Evolutionary conservation across 2,888 invertebrate species (phyloP), one percentile per base, ranked within the genome.

Genomic region (Ischnura elegans): DNA sequence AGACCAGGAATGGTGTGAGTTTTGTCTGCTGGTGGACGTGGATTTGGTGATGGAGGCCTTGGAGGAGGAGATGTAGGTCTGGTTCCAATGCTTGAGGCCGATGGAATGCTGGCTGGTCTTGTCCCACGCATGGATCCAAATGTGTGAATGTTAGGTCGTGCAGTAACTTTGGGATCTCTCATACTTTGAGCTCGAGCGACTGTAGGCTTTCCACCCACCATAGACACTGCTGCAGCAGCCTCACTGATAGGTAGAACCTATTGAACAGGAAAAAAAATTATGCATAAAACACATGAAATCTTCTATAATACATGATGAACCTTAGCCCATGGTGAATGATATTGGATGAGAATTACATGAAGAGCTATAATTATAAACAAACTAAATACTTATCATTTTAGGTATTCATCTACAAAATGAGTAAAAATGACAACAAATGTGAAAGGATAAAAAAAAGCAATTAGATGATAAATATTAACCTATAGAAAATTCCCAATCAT

Each of bases 121-220:
- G 96, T 96, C 0, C 97, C 96, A 47, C 98, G 96, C 98, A 98
- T 98, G 0, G 98, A 98, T 0, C 98, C 98, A 95, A 98, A 98
- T 51, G 97, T 97, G 94, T 97, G 98, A 55, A 98, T 97, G 0
- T 96, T 96, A 0, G 98, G 97, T 95, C 97, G 97, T 0, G 96
- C 95, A 8, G 95, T 95, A 86, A 95, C 95, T 46, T 94, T 95
- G 0, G 97, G 97, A 93, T 97, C 97, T 94, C 98, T 96, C 98
- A 98, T 98, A 95, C 98, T 98, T 95, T 98, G 98, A 0, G 98
- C 97, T 93, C 98, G 96, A 96, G 97, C 97, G 0, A 98, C 97
- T 25, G 97, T 97, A 0, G 96, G 95, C 93, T 97, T 97, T 85
- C 97, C 96, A 93, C 96, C 96, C 94, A 96, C 96, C 25, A 90